Evolutionary conservation across 2,888 invertebrate species (phyloP).

Genomic region (Monopis laevigella): DNA sequence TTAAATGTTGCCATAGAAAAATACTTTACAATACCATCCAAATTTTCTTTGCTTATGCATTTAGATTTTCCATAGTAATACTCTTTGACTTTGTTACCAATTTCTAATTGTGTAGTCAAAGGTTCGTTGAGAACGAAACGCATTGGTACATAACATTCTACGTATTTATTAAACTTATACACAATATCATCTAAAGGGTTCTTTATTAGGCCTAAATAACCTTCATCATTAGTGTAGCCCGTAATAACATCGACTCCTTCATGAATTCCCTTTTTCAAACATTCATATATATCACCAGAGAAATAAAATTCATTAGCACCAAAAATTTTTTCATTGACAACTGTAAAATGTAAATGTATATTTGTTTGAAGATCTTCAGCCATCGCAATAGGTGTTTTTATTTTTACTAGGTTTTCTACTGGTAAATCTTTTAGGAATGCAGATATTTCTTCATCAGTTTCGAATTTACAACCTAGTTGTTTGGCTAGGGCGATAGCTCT

Average conservation of each 20-base stretch:
- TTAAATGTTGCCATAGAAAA: conserved; percentile 26
- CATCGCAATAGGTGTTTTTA: conserved; percentile 23
- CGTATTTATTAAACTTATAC: conserved; percentile 26
- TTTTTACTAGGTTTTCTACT: conserved; percentile 25
- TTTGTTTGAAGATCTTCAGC: conserved; percentile 22
- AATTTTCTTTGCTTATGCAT: conserved; percentile 24
- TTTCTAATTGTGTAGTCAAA: conserved; percentile 28
- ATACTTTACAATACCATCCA: conserved; percentile 24
- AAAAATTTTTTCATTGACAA: conserved; percentile 34
- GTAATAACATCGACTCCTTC: conserved; percentile 70
- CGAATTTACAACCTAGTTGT: conserved; percentile 29
- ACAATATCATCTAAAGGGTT: conserved; percentile 16
- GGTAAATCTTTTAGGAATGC: conserved; percentile 34
- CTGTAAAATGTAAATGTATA: conserved; percentile 23
- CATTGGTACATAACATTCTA: conserved; percentile 33
- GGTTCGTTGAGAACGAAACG: conserved; percentile 24
- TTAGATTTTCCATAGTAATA: conserved; percentile 29
- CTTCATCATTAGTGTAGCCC: conserved; percentile 78
- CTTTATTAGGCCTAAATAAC: conserved; percentile 31
- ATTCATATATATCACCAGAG: conserved; percentile 31
- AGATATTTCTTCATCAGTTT: conserved; percentile 28
- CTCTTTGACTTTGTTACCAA: conserved; percentile 29
- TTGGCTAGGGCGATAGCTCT: conserved; percentile 34
- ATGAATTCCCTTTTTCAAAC: conserved; percentile 52
- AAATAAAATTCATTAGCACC: conserved; percentile 34